phyloP scores from a whole-genome alignment of 1,140 invertebrate species.

The Neodiprion pinetum region DNA sequence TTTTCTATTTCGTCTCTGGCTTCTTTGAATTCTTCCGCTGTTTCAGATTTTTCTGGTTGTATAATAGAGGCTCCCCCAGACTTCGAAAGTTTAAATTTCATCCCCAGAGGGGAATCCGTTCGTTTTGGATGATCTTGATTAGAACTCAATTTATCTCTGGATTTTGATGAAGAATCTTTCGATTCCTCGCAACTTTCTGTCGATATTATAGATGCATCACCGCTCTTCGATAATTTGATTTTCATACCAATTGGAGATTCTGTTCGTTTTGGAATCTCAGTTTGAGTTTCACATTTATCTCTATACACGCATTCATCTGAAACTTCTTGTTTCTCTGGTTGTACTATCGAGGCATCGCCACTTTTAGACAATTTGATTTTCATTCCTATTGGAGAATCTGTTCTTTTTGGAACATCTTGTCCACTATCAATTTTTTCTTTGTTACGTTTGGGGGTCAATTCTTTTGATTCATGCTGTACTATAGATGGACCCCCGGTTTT shows the following conservation, averaged over 20 bases:
- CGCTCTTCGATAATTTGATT: constrained; percentile 42
- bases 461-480: constrained; percentile 36
- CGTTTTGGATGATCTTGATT: constrained; percentile 10
- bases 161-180: constrained; percentile 24
- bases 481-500: constrained; percentile 50
- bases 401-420: constrained; percentile 43
- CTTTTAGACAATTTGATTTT: constrained; percentile 52
- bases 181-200: constrained; percentile 34
- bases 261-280: constrained; percentile 34
- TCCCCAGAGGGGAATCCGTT: constrained; percentile 16
- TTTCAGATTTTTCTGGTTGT: constrained; percentile 28
- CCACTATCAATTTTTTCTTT: constrained; percentile 43
- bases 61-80: constrained; percentile 28
- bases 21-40: constrained; percentile 24
- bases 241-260: constrained; percentile 46
- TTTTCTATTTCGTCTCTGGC: constrained; percentile 18
- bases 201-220: constrained; percentile 43
- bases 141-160: constrained; percentile 22
- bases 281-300: constrained; percentile 35
- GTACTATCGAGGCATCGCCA: constrained; percentile 49
- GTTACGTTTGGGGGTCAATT: constrained; percentile 20
- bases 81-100: constrained; percentile 38
- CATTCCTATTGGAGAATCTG: constrained; percentile 49
- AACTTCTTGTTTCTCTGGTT: constrained; percentile 39
- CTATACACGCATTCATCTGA: constrained; percentile 39